Evolutionary conservation across 2,888 invertebrate species (phyloP).

Genomic region (Poecilobothrus nobilitatus): DNA sequence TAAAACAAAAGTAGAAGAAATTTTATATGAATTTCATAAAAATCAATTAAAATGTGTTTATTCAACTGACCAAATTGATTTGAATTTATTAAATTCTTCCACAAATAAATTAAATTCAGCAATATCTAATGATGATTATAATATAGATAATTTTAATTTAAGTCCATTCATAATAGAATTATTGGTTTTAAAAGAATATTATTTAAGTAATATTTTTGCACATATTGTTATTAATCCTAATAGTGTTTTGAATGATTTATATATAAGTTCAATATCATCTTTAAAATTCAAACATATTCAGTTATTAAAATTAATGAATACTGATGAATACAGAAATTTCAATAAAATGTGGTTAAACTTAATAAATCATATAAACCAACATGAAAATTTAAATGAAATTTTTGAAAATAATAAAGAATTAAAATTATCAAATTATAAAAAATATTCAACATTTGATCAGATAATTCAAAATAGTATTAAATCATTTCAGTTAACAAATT

Average conservation of each 20-base stretch:
- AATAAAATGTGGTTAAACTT: slow-evolving; percentile 25
- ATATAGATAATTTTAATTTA: background rate
- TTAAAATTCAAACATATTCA: slow-evolving; percentile 29
- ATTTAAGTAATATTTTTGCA: background rate
- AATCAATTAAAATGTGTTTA: background rate
- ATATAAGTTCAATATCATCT: slow-evolving; percentile 22
- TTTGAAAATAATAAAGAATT: slow-evolving; percentile 17
- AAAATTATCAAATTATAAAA: slow-evolving; percentile 31
- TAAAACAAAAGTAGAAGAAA: background rate
- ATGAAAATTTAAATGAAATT: slow-evolving; percentile 23
- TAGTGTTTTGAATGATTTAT: background rate
- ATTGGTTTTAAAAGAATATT: slow-evolving; percentile 23
- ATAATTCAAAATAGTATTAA: slow-evolving; percentile 23
- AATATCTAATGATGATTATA: background rate
- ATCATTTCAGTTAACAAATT: slow-evolving; percentile 30
- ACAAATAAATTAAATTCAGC: background rate
- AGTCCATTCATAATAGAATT: slow-evolving; percentile 13
- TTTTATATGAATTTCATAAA: background rate
- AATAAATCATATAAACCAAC: slow-evolving; percentile 15
- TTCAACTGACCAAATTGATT: background rate
- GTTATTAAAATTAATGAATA: slow-evolving; percentile 27
- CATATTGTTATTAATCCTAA: background rate
- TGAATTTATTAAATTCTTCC: background rate
- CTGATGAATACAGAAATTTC: slow-evolving; percentile 25
- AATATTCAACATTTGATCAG: slow-evolving; percentile 31